phyloP scores from a whole-genome alignment of 2,797 vertebrate genomes.

The Gymnopithys bicolor region DNA sequence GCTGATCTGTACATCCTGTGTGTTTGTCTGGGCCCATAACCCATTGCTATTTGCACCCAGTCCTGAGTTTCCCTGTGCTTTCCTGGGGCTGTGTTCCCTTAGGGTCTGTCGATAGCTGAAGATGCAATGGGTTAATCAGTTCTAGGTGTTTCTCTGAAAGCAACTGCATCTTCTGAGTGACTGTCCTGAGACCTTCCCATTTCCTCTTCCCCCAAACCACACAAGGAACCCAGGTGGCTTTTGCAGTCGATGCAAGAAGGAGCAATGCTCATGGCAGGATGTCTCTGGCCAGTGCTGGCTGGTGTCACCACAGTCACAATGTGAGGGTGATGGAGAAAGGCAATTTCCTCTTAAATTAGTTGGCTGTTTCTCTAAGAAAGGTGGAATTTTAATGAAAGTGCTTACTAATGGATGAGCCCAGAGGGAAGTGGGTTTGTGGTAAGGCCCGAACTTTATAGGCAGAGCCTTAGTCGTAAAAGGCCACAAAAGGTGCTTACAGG shows the following conservation, averaged over 20 bases:
- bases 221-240: not conserved
- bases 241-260: fast-evolving
- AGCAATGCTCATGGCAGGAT: not conserved
- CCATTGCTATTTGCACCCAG: fast-evolving
- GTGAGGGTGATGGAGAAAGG: not conserved
- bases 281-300: not conserved
- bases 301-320: not conserved
- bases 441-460: slow-evolving; percentile 30
- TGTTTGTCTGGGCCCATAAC: not conserved
- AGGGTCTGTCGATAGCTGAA: not conserved
- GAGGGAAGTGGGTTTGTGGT: slow-evolving; percentile 56
- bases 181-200: not conserved
- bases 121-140: not conserved
- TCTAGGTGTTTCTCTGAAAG: not conserved
- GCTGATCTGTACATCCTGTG: not conserved
- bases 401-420: slow-evolving; percentile 63
- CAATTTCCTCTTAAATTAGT: slow-evolving; percentile 52
- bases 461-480: slow-evolving; percentile 44
- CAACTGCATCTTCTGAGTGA: not conserved
- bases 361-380: slow-evolving; percentile 17
- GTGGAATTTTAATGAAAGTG: slow-evolving; percentile 66
- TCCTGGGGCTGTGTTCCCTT: not conserved
- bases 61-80: not conserved
- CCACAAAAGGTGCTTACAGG: slow-evolving; percentile 47
- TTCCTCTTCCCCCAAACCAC: not conserved